Evolutionary conservation across 2,113 vertebrate genomes (phyloP).

Genomic region (Lagenorhynchus albirostris): DNA sequence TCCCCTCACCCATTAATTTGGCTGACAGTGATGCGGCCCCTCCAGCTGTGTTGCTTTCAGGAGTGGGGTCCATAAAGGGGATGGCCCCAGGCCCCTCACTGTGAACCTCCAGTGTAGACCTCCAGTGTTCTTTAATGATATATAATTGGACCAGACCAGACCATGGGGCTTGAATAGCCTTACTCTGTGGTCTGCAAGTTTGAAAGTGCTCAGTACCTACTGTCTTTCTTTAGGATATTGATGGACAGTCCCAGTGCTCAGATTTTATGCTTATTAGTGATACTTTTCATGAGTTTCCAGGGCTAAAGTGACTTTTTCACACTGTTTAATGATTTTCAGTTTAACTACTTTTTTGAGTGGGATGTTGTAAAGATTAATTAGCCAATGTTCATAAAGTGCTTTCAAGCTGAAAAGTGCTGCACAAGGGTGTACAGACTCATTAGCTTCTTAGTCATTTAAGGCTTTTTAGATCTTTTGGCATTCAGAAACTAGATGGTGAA

Average conservation of each 20-base stretch:
- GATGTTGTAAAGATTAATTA: slow-evolving; percentile 74
- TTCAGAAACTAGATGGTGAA: slow-evolving; percentile 40
- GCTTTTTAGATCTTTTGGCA: slow-evolving; percentile 45
- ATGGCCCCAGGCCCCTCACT: neutral
- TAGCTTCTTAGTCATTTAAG: slow-evolving; percentile 64
- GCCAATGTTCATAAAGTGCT: slow-evolving; percentile 63
- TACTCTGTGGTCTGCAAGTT: slow-evolving; percentile 39
- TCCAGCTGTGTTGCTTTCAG: neutral
- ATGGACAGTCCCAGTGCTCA: slow-evolving; percentile 12
- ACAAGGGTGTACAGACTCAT: slow-evolving; percentile 50
- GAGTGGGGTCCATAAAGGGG: neutral
- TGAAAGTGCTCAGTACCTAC: slow-evolving; percentile 14
- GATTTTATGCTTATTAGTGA: slow-evolving; percentile 61
- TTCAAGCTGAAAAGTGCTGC: slow-evolving; percentile 66
- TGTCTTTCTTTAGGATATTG: slow-evolving; percentile 38
- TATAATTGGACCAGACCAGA: neutral
- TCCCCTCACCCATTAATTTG: neutral
- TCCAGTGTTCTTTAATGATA: neutral
- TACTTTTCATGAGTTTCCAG: slow-evolving; percentile 57
- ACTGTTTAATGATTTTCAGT: slow-evolving; percentile 68
- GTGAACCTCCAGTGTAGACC: neutral
- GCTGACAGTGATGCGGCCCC: neutral
- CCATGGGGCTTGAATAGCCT: neutral
- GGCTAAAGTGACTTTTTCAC: slow-evolving; percentile 63
- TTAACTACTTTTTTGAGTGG: slow-evolving; percentile 53